These are phyloP conservation scores for Spilogale gracilis DNA, from an alignment of 2,113 vertebrate species.

Conservation along the genomic window DNA sequence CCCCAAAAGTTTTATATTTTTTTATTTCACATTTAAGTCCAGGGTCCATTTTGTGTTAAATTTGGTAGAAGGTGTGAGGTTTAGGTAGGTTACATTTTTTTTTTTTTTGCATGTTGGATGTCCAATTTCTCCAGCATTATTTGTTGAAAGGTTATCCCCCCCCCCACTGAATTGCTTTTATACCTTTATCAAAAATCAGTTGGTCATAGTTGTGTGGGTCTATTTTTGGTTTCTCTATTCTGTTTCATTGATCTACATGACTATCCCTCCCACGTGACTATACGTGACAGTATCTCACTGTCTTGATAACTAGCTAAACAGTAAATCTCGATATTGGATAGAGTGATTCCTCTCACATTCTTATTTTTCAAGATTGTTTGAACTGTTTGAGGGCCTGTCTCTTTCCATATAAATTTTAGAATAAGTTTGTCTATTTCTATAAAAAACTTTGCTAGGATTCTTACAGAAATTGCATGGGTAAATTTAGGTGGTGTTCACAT, in stretches of 20 bases:
- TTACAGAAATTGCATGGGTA: background rate
- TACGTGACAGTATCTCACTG: background rate
- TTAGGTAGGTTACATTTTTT: background rate
- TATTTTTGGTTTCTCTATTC: background rate
- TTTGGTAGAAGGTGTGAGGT: background rate
- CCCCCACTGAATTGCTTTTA: background rate
- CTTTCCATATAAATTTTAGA: background rate
- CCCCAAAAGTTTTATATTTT: background rate
- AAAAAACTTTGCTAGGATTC: background rate
- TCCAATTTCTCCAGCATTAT: background rate
- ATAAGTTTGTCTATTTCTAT: background rate
- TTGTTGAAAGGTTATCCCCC: background rate
- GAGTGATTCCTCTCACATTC: background rate
- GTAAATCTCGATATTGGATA: background rate
- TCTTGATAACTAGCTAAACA: background rate
- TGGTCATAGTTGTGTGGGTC: background rate
- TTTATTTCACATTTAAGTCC: background rate
- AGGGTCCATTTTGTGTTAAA: background rate
- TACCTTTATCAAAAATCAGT: background rate
- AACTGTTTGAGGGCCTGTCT: background rate
- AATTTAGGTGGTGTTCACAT: background rate
- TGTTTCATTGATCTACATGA: background rate
- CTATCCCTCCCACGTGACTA: background rate
- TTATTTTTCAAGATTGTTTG: background rate
- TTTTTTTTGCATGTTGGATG: background rate